These are phyloP conservation scores for Pitangus sulphuratus DNA, from an alignment of 2,797 vertebrate genomes.

Conservation along the genomic window DNA sequence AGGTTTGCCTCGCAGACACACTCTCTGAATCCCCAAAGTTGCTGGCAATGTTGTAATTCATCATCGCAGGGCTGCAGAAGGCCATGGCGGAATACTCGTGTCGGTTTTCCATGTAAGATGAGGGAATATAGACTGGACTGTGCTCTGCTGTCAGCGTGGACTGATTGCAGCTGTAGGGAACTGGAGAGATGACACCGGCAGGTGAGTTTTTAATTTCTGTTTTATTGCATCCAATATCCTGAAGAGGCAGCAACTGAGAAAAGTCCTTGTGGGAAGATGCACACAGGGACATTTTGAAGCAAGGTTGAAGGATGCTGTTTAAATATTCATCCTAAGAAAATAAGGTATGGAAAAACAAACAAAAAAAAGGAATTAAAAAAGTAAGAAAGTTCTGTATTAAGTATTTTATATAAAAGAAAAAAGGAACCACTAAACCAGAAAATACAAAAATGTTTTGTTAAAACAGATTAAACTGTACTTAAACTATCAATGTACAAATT, in stretches of 20 bases:
- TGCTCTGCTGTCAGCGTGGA: slow-evolving; percentile 78
- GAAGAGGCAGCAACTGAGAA: slow-evolving; percentile 79
- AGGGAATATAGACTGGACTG: slow-evolving; percentile 86
- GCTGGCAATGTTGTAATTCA: slow-evolving; percentile 80
- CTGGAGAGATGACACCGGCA: slow-evolving; percentile 69
- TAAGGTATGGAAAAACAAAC: neutral
- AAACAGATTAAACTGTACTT: neutral
- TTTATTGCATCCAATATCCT: slow-evolving; percentile 82
- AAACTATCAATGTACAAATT: neutral
- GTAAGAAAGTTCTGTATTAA: neutral
- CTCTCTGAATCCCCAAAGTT: slow-evolving; percentile 73
- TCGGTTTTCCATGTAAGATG: slow-evolving; percentile 84
- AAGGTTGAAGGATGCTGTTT: slow-evolving; percentile 36
- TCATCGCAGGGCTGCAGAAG: slow-evolving; percentile 84
- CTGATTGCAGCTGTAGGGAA: slow-evolving; percentile 77
- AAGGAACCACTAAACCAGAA: neutral
- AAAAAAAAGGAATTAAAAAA: neutral
- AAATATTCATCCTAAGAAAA: slow-evolving; percentile 54
- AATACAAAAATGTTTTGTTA: neutral
- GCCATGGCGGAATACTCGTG: slow-evolving; percentile 84
- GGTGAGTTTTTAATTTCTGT: slow-evolving; percentile 80
- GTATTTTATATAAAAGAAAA: neutral
- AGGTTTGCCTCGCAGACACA: slow-evolving; percentile 74
- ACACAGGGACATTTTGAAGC: slow-evolving; percentile 78
- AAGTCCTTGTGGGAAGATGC: slow-evolving; percentile 80